Conservation (phyloP, 2,888 invertebrate species). For the Bursaphelenchus okinawaensis region DNA sequence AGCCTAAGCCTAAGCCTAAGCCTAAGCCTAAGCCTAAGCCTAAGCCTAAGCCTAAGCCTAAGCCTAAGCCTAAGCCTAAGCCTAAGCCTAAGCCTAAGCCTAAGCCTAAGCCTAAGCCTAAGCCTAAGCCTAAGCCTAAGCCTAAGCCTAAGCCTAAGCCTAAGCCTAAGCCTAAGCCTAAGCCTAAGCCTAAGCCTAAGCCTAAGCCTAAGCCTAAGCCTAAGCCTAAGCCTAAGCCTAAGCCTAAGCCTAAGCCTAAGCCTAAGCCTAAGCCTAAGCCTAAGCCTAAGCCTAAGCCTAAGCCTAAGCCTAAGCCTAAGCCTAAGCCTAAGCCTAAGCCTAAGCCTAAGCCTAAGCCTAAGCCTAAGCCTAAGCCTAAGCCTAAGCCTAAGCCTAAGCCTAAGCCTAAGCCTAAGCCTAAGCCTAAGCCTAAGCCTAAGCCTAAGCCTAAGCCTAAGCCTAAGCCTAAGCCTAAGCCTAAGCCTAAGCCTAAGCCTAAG, state of each 20-base stretch:
- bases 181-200: conserved; percentile 30
- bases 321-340: neutral
- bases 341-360: neutral
- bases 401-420: neutral
- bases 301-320: neutral
- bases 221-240: conserved; percentile 18
- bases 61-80: conserved; percentile 27
- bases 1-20: conserved; percentile 32
- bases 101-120: conserved; percentile 33
- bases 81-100: conserved; percentile 30
- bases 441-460: neutral
- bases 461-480: neutral
- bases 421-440: neutral
- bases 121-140: conserved; percentile 26
- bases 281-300: neutral
- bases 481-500: conserved; percentile 9
- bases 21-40: conserved; percentile 33
- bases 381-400: neutral
- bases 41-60: conserved; percentile 30
- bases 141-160: conserved; percentile 23
- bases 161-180: conserved; percentile 30
- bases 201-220: conserved; percentile 21
- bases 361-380: neutral
- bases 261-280: neutral
- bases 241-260: neutral